Evolutionary conservation across 2,113 vertebrate genomes (phyloP).

Genomic region (Eurystomus gularis): DNA sequence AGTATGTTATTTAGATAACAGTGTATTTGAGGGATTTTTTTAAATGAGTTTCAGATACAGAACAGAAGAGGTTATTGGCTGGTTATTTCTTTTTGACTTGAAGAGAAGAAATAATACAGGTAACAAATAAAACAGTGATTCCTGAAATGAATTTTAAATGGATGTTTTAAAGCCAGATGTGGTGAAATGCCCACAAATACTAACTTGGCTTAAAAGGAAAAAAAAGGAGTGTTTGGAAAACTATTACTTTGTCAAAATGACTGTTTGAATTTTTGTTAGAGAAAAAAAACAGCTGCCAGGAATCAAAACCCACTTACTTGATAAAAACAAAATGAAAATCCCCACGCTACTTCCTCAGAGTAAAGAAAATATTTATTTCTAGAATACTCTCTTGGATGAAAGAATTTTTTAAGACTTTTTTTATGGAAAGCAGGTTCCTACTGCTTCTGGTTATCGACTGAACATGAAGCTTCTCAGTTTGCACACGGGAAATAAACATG

Average conservation of each 20-base stretch:
- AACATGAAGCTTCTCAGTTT: neutral
- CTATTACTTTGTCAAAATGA: neutral
- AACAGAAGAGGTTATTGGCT: neutral
- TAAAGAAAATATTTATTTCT: neutral
- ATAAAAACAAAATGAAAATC: neutral
- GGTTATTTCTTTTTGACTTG: neutral
- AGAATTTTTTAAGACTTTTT: neutral
- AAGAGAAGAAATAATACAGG: neutral
- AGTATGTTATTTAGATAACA: slow-evolving; percentile 45
- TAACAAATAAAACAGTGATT: neutral
- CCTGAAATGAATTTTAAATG: neutral
- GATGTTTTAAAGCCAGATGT: neutral
- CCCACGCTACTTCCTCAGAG: neutral
- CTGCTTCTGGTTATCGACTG: neutral
- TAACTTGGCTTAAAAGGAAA: neutral
- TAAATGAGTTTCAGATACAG: neutral
- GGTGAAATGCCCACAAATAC: neutral
- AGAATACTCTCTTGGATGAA: neutral
- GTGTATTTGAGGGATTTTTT: neutral
- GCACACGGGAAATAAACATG: neutral
- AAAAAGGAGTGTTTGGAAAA: neutral
- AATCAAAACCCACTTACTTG: neutral
- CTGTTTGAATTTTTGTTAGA: neutral
- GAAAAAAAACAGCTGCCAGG: neutral
- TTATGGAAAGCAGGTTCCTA: neutral